These are phyloP conservation scores for Philereme vetulata DNA, from an alignment of 2,888 invertebrate genomes.

Conservation along the genomic window DNA sequence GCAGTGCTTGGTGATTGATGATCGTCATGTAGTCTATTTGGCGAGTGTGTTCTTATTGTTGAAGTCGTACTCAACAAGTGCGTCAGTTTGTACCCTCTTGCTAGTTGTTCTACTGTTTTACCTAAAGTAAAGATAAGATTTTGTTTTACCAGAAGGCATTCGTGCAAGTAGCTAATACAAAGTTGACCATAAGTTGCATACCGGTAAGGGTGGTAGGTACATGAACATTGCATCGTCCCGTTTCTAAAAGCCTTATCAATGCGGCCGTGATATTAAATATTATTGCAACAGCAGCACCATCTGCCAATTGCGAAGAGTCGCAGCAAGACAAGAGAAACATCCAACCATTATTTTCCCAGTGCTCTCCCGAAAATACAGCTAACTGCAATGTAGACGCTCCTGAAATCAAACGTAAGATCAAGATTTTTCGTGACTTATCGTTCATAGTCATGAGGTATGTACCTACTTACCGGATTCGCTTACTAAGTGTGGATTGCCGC, in stretches of 20 bases:
- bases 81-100: constrained; percentile 69
- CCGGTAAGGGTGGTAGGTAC: constrained; percentile 76
- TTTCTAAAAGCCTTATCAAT: constrained; percentile 66
- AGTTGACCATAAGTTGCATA: constrained; percentile 37
- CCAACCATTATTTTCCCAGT: constrained; percentile 71
- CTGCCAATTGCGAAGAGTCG: constrained; percentile 77
- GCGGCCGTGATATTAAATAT: constrained; percentile 68
- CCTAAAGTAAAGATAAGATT: constrained; percentile 48
- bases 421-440: neutral
- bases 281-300: constrained; percentile 76
- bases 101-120: constrained; percentile 71
- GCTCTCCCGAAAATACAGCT: constrained; percentile 69
- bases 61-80: constrained; percentile 50
- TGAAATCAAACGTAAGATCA: constrained; percentile 38
- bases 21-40: constrained; percentile 22
- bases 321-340: constrained; percentile 67
- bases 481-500: constrained; percentile 72
- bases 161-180: neutral
- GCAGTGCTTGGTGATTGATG: constrained; percentile 47
- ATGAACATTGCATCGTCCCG: constrained; percentile 73
- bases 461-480: constrained; percentile 68
- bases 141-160: neutral
- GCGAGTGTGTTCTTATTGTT: constrained; percentile 23
- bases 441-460: neutral
- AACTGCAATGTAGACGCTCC: constrained; percentile 76